These are phyloP conservation scores for Coluber constrictor DNA, from an alignment of 2,797 vertebrate species.

Conservation along the genomic window DNA sequence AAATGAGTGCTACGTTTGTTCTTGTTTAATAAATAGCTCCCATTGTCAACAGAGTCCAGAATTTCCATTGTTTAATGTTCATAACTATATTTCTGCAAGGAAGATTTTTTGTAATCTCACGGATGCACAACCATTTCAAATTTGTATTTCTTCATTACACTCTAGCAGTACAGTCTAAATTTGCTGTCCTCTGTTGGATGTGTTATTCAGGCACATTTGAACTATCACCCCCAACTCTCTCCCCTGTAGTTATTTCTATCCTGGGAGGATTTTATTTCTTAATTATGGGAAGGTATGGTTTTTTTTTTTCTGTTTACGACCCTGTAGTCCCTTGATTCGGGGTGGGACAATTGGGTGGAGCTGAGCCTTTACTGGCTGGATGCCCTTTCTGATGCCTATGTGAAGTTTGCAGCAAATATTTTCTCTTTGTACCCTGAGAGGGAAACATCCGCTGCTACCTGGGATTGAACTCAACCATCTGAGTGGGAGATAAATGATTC, in stretches of 20 bases:
- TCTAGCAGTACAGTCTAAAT: not conserved
- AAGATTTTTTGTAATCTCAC: not conserved
- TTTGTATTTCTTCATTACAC: not conserved
- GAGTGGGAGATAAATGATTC: not conserved
- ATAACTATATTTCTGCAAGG: not conserved
- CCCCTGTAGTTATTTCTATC: not conserved
- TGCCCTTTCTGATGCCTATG: not conserved
- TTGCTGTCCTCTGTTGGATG: not conserved
- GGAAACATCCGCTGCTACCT: not conserved
- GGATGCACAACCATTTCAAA: not conserved
- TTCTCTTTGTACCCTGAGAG: not conserved
- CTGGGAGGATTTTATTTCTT: not conserved
- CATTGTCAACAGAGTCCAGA: not conserved
- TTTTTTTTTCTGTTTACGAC: not conserved
- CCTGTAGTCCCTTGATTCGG: not conserved
- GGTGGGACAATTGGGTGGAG: no score
- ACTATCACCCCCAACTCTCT: not conserved
- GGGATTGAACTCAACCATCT: not conserved
- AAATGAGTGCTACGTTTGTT: not conserved
- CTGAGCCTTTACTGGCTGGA: not conserved
- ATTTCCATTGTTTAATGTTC: not conserved
- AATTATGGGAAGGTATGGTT: not conserved
- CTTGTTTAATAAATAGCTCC: not conserved
- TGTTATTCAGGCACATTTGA: not conserved
- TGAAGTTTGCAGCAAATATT: not conserved